A percentile compares a stretch with the other conserved stretches of the same genome.
Evolutionary conservation across 2,797 vertebrate genomes (phyloP).

Genomic region (Lepus townsendii): DNA sequence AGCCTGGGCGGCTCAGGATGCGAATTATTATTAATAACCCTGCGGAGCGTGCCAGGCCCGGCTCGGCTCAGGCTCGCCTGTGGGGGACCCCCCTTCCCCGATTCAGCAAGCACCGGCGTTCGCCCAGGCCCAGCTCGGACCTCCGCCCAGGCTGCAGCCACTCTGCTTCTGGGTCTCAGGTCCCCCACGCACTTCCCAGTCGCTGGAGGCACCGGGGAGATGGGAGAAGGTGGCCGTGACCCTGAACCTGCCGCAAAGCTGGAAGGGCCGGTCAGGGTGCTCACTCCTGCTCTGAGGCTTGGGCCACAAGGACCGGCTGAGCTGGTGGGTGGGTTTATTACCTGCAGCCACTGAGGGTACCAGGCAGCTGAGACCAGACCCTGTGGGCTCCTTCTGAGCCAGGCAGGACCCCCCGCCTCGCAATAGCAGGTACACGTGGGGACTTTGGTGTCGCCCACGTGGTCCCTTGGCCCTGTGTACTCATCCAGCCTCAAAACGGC

Average conservation of each 20-base stretch:
- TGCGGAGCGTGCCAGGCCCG: background rate
- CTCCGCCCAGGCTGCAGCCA: no score
- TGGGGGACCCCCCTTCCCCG: no score
- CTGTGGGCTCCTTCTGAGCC: background rate
- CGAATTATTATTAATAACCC: slow-evolving; percentile 29
- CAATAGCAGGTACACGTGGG: background rate
- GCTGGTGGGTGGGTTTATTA: background rate
- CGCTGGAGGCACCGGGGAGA: background rate
- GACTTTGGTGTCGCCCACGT: background rate
- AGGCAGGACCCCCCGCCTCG: background rate
- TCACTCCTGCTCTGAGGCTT: no score
- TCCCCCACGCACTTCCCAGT: no score
- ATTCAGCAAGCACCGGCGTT: no score
- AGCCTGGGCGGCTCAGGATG: background rate
- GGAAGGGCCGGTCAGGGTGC: background rate
- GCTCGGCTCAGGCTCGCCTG: no score
- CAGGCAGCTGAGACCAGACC: background rate
- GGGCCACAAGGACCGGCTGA: no score
- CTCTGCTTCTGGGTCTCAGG: no score
- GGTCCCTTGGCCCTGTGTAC: background rate
- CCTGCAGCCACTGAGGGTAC: background rate
- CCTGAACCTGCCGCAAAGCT: background rate
- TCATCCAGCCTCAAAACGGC: background rate
- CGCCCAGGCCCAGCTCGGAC: no score
- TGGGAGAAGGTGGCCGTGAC: background rate